Percentiles rank a stretch among this genome's conserved stretches.
Conservation (phyloP, 2,113 vertebrate species). For the Microcebus tavaratra region DNA sequence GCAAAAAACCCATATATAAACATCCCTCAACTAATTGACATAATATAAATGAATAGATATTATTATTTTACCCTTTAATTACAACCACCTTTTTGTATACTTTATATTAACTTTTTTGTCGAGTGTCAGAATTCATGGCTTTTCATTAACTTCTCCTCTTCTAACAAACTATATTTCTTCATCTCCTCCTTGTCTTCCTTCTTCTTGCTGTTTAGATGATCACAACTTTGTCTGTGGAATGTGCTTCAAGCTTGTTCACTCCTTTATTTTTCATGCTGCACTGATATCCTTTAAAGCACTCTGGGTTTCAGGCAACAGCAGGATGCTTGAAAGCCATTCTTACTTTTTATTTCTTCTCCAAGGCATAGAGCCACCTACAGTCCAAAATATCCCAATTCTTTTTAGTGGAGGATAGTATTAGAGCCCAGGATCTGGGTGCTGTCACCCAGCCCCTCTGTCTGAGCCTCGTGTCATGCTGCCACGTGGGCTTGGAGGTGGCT, state of each 20-base stretch:
- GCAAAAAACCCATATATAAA: not conserved
- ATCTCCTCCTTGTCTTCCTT: not conserved
- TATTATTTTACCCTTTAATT: not conserved
- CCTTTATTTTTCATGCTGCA: not conserved
- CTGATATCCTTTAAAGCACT: not conserved
- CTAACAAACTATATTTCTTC: not conserved
- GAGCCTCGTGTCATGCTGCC: not conserved
- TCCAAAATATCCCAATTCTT: not conserved
- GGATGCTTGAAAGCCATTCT: not conserved
- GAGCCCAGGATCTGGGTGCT: not conserved
- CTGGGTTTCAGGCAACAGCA: not conserved
- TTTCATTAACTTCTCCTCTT: not conserved
- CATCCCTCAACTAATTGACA: not conserved
- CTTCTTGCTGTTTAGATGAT: not conserved
- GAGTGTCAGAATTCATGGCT: not conserved
- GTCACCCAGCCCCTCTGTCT: not conserved
- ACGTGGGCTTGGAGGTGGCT: not conserved
- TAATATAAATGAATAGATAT: conserved; percentile 6
- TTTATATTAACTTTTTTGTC: not conserved
- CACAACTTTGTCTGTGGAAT: not conserved
- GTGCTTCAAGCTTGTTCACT: not conserved
- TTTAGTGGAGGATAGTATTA: not conserved
- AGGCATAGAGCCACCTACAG: not conserved
- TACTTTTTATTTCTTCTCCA: not conserved
- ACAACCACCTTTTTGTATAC: not conserved